Base-by-base conservation (phyloP, 1,140 invertebrate genomes). In the Doryteuthis pealeii region DNA sequence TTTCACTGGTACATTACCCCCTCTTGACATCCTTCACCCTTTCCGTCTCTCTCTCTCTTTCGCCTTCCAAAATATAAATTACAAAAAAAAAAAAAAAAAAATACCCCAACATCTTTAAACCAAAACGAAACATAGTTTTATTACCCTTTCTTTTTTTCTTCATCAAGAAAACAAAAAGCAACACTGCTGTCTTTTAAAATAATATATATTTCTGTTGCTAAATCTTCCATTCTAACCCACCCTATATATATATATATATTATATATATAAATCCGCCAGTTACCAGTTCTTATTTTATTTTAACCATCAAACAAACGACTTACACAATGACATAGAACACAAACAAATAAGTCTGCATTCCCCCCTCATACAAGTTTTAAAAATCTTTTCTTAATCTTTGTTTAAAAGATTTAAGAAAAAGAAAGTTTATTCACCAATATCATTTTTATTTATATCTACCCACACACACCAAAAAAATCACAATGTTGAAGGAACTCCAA, bases 101-200 rank as follows among this genome's bases (percentile, higher is more conserved):
- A 33, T 49, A 69, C 8, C 26, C 35, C 28, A 0, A 30, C 33
- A 31, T 74, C 22, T 49, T 67, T 35, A 33, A n/a, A n/a, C 71
- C 40, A 67, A 67, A 68, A 65, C 74, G 69, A 31, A 49, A 2
- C 26, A 71, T 71, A 77, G 71, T 71, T 66, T 74, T 69, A 43
- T 65, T 71, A 58, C 54, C 18, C 18, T 5, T 58, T 18, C 15
- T 18, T 8, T 10, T 10, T 8, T 49, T 2, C 18, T n/a, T 58
- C 18, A 58, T 26, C 15, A 58, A 18, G 18, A 49, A 58, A 26
- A 58, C 54, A 15, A 18, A 58, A n/a, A 15, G 54, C 4, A 3
- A 58, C 15, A 49, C 8, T 49, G 45, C 8, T 49, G 18, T 10
- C 18, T 49, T 10, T 49, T 10, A 49, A 10, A 18, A 26, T 58